Evolutionary conservation across 2,797 vertebrate species (phyloP), one percentile per base, ranked within the genome.

Genomic region (Peromyscus nudipes): DNA sequence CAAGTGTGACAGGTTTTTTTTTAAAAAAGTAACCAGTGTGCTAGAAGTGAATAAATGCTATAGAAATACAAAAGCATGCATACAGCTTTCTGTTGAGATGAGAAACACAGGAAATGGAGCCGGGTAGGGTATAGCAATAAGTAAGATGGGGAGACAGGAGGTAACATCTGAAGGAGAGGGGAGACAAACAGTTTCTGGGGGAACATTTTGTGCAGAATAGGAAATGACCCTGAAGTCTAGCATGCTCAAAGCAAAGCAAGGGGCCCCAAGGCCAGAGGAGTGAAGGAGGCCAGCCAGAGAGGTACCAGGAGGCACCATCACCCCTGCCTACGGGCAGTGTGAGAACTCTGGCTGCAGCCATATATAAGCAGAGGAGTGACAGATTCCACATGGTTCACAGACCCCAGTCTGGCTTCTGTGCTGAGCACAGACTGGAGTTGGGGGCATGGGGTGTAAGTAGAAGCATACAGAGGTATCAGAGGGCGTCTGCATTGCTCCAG

Each of bases 261-360:
- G 7, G 17, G 4, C 7, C 13, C 1, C 0, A 12, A 2, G 9
- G 23, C 49, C 46, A 65, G 31, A 73, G 62, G n/a, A 60, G 21
- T 73, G 27, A 11, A 85, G 79, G 46, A 49, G 64, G 76, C 1
- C 27, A 57, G 57, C 2, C 62, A 46, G 85, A 37, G n/a, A 93
- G n/a, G 31, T 1, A 64, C 12, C 34, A 40, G 29, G 34, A 71
- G 52, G 21, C 64, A 29, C 31, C 40, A 10, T 17, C 37, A 4
- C 0, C 0, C 71, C 0, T 4, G 19, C n/a, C 31, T n/a, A 1
- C 5, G 11, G 46, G 37, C 2, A 8, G 3, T 14, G 7, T 1
- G 10, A 40, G 52, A 0, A 1, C 11, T 27, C 10, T 84, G 62
- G 60, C n/a, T 88, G 65, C 77, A 25, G 57, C 55, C 52, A 75